phyloP scores from a whole-genome alignment of 2,888 invertebrate species.

The Orchestes rusci region DNA sequence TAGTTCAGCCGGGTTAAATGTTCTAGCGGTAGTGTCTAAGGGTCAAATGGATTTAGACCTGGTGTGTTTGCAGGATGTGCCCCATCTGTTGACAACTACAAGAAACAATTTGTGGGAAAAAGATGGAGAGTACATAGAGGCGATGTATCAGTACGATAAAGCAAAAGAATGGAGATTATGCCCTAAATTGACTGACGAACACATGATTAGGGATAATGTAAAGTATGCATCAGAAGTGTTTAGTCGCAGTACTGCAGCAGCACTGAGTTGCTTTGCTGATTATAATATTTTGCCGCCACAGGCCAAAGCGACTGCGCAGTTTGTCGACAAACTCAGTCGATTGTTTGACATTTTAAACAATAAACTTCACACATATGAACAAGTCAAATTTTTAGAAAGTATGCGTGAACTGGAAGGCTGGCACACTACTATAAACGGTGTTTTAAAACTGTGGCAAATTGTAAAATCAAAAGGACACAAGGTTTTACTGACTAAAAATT shows the following conservation, averaged over 20 bases:
- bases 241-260: conserved; percentile 10
- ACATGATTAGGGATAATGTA: conserved; percentile 10
- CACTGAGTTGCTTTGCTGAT: conserved; percentile 6
- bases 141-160: conserved; percentile 7
- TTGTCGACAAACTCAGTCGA: conserved; percentile 6
- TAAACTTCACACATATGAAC: too few relatives aligned
- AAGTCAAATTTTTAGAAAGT: too few relatives aligned
- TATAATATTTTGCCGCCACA: conserved; percentile 7
- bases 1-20: conserved; percentile 18
- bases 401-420: too few relatives aligned
- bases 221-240: conserved; percentile 8
- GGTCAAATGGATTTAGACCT: too few relatives aligned
- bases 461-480: too few relatives aligned
- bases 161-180: conserved; percentile 6
- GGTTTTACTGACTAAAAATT: too few relatives aligned
- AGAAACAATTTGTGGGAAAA: too few relatives aligned
- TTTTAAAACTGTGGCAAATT: too few relatives aligned
- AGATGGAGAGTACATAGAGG: conserved; percentile 7
- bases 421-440: too few relatives aligned
- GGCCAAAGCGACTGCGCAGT: conserved; percentile 7
- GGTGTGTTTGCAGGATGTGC: too few relatives aligned
- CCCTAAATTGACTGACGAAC: conserved; percentile 10
- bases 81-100: too few relatives aligned
- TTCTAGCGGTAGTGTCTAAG: conserved; percentile 20
- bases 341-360: conserved; percentile 12